phyloP scores from a whole-genome alignment of 2,113 vertebrate species.

The Alouatta palliata region DNA sequence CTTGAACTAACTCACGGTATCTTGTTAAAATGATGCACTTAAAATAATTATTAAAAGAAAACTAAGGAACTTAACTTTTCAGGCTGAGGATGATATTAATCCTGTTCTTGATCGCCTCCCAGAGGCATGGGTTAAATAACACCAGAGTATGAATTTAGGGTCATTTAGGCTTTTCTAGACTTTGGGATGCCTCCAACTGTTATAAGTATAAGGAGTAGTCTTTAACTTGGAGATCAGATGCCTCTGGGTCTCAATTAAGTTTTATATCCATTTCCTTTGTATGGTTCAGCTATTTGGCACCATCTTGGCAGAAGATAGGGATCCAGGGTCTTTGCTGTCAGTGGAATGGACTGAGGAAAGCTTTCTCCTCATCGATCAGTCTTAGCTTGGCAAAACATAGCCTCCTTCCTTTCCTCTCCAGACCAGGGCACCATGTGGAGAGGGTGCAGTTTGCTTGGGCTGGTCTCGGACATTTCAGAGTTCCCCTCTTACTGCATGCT shows the following conservation, averaged over 20 bases:
- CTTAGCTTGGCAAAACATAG: not conserved
- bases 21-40: not conserved
- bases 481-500: fast-evolving
- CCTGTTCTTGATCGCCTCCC: not conserved
- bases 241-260: not conserved
- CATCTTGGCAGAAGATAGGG: not conserved
- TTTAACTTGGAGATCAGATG: not conserved
- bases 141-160: not conserved
- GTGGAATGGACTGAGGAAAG: not conserved
- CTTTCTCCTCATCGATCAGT: not conserved
- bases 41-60: not conserved
- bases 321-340: not conserved
- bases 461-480: not conserved
- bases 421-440: not conserved
- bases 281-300: not conserved
- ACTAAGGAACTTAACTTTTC: not conserved
- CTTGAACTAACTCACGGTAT: not conserved
- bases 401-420: not conserved
- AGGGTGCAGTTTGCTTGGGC: not conserved
- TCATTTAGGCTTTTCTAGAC: not conserved
- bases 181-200: not conserved
- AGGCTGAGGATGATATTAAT: not conserved
- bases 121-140: not conserved
- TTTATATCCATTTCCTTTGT: not conserved
- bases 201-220: not conserved